Conservation (phyloP, 2,797 vertebrate genomes). For the Aeoliscus strigatus region DNA sequence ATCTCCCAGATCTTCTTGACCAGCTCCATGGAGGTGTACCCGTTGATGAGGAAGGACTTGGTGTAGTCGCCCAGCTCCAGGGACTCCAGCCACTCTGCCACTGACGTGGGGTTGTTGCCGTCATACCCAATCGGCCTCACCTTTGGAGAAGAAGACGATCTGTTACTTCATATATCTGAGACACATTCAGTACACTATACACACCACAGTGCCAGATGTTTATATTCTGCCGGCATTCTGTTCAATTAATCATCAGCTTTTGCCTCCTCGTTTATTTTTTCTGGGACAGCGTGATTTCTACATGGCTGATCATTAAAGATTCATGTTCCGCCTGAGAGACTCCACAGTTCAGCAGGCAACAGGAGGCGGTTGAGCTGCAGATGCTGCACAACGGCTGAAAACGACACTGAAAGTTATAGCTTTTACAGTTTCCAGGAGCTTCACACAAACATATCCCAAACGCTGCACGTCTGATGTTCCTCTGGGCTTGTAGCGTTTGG, state of each 20-base stretch:
- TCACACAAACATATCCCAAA: slow-evolving; percentile 17
- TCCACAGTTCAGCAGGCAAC: not conserved
- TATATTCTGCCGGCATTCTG: slow-evolving; percentile 1
- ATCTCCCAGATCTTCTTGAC: slow-evolving; percentile 99
- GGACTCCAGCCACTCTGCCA: slow-evolving; percentile 97
- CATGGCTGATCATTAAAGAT: slow-evolving; percentile 16
- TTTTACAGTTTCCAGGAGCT: slow-evolving; percentile 20
- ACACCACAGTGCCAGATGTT: slow-evolving; percentile 20
- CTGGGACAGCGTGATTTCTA: slow-evolving; percentile 8
- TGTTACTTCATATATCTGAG: not conserved
- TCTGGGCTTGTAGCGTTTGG: slow-evolving; percentile 3
- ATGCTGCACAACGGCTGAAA: no score
- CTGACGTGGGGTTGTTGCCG: slow-evolving; percentile 92
- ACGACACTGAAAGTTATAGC: slow-evolving; percentile 32
- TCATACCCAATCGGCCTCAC: slow-evolving; percentile 91
- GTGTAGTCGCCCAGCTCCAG: slow-evolving; percentile 96
- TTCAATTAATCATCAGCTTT: slow-evolving; percentile 6
- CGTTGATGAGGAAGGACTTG: slow-evolving; percentile 95
- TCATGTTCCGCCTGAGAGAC: not conserved
- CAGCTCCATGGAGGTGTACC: slow-evolving; percentile 97
- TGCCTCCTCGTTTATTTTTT: not conserved
- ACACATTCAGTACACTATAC: slow-evolving; percentile 16
- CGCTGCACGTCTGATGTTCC: slow-evolving; percentile 13
- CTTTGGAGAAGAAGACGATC: slow-evolving; percentile 59
- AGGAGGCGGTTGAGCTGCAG: not conserved